phyloP scores from a whole-genome alignment of 2,888 invertebrate species.

The Pachycephus smyrnensis region DNA sequence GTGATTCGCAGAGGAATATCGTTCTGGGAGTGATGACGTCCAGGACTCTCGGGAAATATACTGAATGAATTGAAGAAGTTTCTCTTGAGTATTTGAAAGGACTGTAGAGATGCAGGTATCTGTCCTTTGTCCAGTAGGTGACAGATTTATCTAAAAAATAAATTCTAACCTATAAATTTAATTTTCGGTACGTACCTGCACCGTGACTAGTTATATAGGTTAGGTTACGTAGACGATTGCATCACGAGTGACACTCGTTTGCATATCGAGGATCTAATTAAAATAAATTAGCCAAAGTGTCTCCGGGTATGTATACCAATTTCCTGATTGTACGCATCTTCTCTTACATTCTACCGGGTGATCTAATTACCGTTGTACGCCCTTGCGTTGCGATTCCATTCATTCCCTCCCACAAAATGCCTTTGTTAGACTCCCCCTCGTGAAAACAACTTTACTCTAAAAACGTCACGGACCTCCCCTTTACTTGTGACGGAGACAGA shows the following conservation, averaged over 20 bases:
- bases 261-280: slow-evolving; percentile 39
- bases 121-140: not conserved
- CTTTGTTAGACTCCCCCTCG: not conserved
- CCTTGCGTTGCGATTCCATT: slow-evolving; percentile 23
- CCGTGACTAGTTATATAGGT: not conserved
- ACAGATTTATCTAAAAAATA: not conserved
- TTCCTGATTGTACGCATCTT: slow-evolving; percentile 47
- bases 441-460: slow-evolving; percentile 1
- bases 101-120: not conserved
- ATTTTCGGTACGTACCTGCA: not conserved
- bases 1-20: not conserved
- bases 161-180: not conserved
- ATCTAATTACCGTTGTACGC: slow-evolving; percentile 28
- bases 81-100: not conserved
- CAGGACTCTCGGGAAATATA: not conserved
- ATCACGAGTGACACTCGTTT: not conserved
- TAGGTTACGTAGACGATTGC: not conserved
- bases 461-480: not conserved
- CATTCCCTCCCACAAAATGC: slow-evolving; percentile 1
- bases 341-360: slow-evolving; percentile 11
- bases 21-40: not conserved
- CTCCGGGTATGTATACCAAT: slow-evolving; percentile 40
- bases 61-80: not conserved
- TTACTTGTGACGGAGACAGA: not conserved
- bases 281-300: slow-evolving; percentile 53